Percentiles rank a stretch among this genome's conserved stretches.
phyloP scores from a whole-genome alignment of 2,888 invertebrate species.

The Cheilosia variabilis region DNA sequence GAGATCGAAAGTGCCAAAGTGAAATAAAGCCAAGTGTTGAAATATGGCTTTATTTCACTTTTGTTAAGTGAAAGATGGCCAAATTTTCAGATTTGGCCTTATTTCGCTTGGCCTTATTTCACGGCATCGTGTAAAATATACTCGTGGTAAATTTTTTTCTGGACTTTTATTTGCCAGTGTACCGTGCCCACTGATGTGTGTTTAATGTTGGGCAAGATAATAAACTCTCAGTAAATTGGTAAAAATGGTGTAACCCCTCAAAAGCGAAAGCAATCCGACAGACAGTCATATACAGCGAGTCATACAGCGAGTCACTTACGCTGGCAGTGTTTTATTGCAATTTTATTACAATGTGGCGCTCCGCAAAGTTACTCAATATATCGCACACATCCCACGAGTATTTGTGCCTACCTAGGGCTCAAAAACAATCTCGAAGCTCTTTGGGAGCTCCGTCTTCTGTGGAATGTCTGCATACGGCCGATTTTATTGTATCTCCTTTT shows the following conservation, averaged over 20 bases:
- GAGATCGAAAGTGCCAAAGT: no score
- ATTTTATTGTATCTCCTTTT: not conserved
- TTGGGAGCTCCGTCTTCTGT: no score
- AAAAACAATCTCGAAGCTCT: not conserved
- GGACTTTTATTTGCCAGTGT: slow-evolving; percentile 2
- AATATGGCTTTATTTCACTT: no score
- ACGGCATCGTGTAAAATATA: no score
- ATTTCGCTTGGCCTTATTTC: no score
- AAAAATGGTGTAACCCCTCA: slow-evolving; percentile 35
- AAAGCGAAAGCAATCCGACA: slow-evolving; percentile 41
- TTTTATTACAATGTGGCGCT: slow-evolving; percentile 62
- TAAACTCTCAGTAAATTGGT: slow-evolving; percentile 29
- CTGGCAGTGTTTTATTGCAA: slow-evolving; percentile 52
- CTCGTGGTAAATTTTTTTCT: no score
- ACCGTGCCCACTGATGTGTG: not conserved
- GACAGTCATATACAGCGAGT: no score
- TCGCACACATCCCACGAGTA: slow-evolving; percentile 5
- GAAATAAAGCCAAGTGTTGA: no score
- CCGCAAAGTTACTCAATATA: slow-evolving; percentile 22
- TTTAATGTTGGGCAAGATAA: not conserved
- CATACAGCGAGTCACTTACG: slow-evolving; percentile 1
- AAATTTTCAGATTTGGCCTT: no score
- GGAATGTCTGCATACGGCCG: not conserved
- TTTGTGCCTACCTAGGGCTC: not conserved
- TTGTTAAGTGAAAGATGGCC: no score